phyloP scores from a whole-genome alignment of 1,140 invertebrate genomes.

The Calliphora vicina region DNA sequence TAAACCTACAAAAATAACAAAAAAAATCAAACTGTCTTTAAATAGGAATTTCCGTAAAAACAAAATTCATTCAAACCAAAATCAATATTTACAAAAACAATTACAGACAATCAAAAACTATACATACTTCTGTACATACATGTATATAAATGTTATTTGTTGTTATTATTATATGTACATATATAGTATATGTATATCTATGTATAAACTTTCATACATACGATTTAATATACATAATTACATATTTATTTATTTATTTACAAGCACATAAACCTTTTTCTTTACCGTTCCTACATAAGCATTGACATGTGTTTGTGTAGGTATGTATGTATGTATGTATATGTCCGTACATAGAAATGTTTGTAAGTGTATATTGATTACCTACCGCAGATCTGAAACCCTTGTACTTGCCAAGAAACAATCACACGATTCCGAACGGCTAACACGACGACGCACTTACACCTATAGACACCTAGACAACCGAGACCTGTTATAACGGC shows the following conservation, averaged over 20 bases:
- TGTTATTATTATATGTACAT: too few relatives aligned
- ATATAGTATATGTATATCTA: too few relatives aligned
- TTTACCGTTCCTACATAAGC: too few relatives aligned
- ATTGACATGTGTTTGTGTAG: too few relatives aligned
- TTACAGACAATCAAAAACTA: neutral
- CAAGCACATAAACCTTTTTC: too few relatives aligned
- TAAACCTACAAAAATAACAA: too few relatives aligned
- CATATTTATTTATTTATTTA: too few relatives aligned
- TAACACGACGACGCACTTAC: neutral
- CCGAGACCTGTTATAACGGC: neutral
- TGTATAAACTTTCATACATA: too few relatives aligned
- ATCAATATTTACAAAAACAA: conserved; percentile 1
- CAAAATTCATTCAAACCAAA: neutral
- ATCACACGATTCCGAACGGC: neutral
- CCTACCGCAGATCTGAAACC: neutral
- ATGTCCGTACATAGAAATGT: neutral
- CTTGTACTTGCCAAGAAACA: neutral
- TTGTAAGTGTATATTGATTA: neutral
- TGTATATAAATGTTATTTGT: too few relatives aligned
- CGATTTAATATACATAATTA: too few relatives aligned
- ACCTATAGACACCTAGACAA: neutral
- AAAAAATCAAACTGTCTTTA: neutral
- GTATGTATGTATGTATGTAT: neutral
- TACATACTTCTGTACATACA: neutral
- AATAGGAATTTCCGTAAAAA: neutral